phyloP scores from a whole-genome alignment of 1,140 invertebrate species.

The Andricus grossulariae region DNA sequence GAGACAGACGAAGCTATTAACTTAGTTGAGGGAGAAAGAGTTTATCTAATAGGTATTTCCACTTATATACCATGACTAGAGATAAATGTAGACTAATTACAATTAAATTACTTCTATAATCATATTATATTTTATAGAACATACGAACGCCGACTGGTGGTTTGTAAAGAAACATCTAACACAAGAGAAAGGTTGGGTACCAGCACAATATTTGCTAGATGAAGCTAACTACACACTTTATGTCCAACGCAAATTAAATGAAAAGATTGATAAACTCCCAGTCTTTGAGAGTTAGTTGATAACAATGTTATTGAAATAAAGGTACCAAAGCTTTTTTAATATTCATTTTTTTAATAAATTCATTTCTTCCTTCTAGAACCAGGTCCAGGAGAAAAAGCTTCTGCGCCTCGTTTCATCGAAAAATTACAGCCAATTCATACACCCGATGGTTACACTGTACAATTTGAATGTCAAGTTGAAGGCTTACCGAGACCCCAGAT shows the following conservation, averaged over 20 bases:
- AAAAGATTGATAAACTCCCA: slow-evolving; percentile 93
- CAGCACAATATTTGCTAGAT: slow-evolving; percentile 90
- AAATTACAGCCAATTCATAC: slow-evolving; percentile 89
- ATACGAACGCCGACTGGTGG: slow-evolving; percentile 91
- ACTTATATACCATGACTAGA: not conserved
- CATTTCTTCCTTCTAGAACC: slow-evolving; percentile 79
- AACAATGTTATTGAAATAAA: slow-evolving; percentile 20
- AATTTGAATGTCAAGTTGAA: slow-evolving; percentile 94
- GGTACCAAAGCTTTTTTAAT: not conserved
- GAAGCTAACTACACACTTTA: slow-evolving; percentile 88
- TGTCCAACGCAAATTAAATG: slow-evolving; percentile 90
- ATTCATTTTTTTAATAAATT: not conserved
- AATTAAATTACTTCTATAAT: slow-evolving; percentile 13
- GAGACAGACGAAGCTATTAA: slow-evolving; percentile 92
- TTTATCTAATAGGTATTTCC: slow-evolving; percentile 86
- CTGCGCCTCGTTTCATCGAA: slow-evolving; percentile 89
- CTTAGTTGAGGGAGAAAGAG: slow-evolving; percentile 91
- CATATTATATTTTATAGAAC: slow-evolving; percentile 75
- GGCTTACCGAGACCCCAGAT: slow-evolving; percentile 93
- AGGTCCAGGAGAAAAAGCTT: slow-evolving; percentile 83
- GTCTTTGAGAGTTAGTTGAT: slow-evolving; percentile 90
- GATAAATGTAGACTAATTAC: too few relatives aligned
- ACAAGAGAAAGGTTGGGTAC: slow-evolving; percentile 94
- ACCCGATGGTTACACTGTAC: slow-evolving; percentile 90
- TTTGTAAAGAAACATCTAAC: slow-evolving; percentile 93